Conservation (phyloP, 2,113 vertebrate species). For the Archocentrus centrarchus region DNA sequence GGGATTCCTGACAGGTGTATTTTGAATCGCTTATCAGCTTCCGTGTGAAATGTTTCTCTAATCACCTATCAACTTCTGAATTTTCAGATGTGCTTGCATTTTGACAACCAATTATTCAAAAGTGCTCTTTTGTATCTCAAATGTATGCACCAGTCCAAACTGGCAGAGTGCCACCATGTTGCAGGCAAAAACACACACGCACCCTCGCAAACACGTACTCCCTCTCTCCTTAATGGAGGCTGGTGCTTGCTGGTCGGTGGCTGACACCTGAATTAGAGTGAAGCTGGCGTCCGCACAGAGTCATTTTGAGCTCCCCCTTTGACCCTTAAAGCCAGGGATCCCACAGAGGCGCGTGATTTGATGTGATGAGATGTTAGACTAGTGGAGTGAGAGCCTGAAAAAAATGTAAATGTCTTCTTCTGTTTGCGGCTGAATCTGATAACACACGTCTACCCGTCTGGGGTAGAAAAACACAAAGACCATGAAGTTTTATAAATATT, state of each 20-base stretch:
- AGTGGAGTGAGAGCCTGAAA: slow-evolving; percentile 30
- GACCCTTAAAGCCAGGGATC: slow-evolving; percentile 64
- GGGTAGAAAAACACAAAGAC: not conserved
- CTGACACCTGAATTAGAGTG: slow-evolving; percentile 69
- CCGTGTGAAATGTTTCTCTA: slow-evolving; percentile 6
- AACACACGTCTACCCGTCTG: not conserved
- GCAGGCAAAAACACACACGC: slow-evolving; percentile 6
- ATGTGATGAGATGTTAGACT: slow-evolving; percentile 35
- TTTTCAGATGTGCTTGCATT: not conserved
- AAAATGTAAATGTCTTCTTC: slow-evolving; percentile 27
- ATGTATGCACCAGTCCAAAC: slow-evolving; percentile 3
- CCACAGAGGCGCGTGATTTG: slow-evolving; percentile 44
- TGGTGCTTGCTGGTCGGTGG: slow-evolving; percentile 36
- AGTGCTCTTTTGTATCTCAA: not conserved
- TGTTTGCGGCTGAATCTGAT: slow-evolving; percentile 15
- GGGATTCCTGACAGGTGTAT: slow-evolving; percentile 46
- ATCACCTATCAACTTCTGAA: slow-evolving; percentile 21
- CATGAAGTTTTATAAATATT: not conserved
- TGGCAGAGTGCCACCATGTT: slow-evolving; percentile 13
- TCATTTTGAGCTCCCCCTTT: slow-evolving; percentile 62
- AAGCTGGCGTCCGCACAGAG: slow-evolving; percentile 54
- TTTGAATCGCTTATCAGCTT: slow-evolving; percentile 35
- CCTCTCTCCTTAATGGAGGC: slow-evolving; percentile 51
- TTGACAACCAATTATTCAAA: slow-evolving; percentile 5
- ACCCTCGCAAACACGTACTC: not conserved